phyloP scores from a whole-genome alignment of 2,888 invertebrate genomes.

The Sinentomon sp. region DNA sequence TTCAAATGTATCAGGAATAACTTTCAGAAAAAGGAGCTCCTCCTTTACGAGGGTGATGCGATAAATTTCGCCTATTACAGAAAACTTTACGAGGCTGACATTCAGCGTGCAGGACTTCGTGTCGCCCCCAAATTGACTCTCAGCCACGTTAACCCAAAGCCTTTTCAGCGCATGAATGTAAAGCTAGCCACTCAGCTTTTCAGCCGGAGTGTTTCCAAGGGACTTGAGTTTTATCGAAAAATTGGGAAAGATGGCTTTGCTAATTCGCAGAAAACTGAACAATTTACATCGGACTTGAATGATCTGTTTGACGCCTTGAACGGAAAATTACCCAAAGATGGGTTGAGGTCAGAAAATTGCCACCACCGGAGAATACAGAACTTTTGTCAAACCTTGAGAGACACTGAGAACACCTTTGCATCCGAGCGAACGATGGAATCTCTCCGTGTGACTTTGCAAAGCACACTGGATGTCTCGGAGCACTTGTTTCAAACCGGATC shows the following conservation, averaged over 20 bases:
- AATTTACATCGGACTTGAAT: conserved; percentile 4
- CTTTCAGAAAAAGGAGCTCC: conserved; percentile 5
- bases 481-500: too few relatives aligned
- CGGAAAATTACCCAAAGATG: conserved; percentile 1
- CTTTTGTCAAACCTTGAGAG: neutral
- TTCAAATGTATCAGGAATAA: conserved; percentile 10
- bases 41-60: conserved; percentile 3
- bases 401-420: conserved; percentile 4
- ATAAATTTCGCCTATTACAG: conserved; percentile 6
- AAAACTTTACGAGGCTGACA: conserved; percentile 3
- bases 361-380: neutral
- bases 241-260: too few relatives aligned
- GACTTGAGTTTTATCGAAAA: too few relatives aligned
- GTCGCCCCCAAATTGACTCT: conserved; percentile 5
- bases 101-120: neutral
- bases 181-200: conserved; percentile 3
- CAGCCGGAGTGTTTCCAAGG: too few relatives aligned
- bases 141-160: conserved; percentile 5
- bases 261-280: conserved; percentile 2
- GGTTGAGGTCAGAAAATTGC: neutral
- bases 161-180: conserved; percentile 9
- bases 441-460: too few relatives aligned
- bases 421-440: conserved; percentile 3
- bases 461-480: too few relatives aligned
- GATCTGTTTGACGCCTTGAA: conserved; percentile 7